Conservation (phyloP, 2,888 invertebrate genomes). For the Drosophila mettleri region DNA sequence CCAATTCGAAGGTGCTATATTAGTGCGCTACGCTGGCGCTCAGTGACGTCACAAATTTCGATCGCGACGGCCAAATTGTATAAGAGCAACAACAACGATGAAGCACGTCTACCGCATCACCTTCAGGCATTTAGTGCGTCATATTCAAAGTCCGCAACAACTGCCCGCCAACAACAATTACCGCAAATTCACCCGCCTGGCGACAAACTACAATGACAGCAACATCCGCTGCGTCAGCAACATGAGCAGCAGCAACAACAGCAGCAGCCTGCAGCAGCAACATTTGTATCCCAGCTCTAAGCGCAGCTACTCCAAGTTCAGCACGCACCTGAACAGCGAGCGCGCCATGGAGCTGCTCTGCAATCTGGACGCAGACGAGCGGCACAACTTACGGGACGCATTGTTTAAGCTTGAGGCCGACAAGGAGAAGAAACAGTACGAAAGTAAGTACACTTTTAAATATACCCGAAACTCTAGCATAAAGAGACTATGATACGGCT, state of each 20-base stretch:
- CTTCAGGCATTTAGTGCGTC: conserved; percentile 45
- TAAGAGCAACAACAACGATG: conserved; percentile 40
- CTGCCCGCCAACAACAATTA: conserved; percentile 10
- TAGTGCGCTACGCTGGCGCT: background rate
- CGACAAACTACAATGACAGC: conserved; percentile 10
- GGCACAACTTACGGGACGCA: conserved; percentile 88
- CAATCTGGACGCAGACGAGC: conserved; percentile 90
- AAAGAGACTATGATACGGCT: too few relatives aligned
- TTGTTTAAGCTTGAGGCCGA: conserved; percentile 91
- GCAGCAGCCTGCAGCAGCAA: conserved; percentile 11
- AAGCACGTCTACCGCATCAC: conserved; percentile 38
- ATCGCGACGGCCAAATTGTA: conserved; percentile 26
- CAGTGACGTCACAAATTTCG: conserved; percentile 55
- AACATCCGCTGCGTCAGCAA: conserved; percentile 5
- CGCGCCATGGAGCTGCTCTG: conserved; percentile 91
- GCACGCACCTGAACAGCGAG: conserved; percentile 86
- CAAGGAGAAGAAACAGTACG: conserved; percentile 90
- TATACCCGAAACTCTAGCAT: too few relatives aligned
- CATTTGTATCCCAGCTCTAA: background rate
- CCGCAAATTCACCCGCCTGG: conserved; percentile 24
- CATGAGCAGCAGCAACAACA: conserved; percentile 5
- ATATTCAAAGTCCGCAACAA: conserved; percentile 16
- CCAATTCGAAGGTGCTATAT: background rate
- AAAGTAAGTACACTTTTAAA: conserved; percentile 91
- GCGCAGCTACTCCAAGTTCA: conserved; percentile 64